These are phyloP conservation scores for Rhinolophus ferrumequinum DNA, from an alignment of 2,113 vertebrate genomes.

Conservation along the genomic window DNA sequence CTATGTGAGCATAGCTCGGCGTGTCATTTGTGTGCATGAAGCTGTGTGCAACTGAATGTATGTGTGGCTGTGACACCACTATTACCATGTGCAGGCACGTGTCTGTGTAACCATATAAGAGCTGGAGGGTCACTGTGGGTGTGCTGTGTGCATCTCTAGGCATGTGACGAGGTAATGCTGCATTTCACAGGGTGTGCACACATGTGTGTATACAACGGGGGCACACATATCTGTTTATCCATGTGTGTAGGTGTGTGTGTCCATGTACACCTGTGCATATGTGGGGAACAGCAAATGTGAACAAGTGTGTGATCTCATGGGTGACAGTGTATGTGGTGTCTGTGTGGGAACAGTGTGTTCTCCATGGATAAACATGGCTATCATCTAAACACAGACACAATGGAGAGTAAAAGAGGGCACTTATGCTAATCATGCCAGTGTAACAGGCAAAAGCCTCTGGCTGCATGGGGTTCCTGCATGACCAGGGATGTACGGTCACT, in stretches of 20 bases:
- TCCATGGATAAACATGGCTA: background rate
- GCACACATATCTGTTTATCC: rapidly evolving
- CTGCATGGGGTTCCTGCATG: background rate
- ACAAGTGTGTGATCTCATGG: background rate
- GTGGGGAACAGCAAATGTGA: background rate
- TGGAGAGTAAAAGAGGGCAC: background rate
- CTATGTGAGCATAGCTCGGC: background rate
- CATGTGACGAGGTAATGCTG: background rate
- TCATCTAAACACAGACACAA: background rate
- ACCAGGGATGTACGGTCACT: background rate
- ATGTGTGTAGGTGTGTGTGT: background rate
- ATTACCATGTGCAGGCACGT: rapidly evolving
- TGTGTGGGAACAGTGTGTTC: background rate
- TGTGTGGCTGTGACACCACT: background rate
- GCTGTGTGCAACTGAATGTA: background rate
- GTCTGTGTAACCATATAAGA: background rate
- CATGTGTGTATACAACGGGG: rapidly evolving
- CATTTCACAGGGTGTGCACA: background rate
- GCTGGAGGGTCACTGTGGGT: background rate
- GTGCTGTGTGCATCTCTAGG: background rate
- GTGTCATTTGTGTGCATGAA: background rate
- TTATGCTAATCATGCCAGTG: background rate
- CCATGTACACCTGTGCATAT: rapidly evolving
- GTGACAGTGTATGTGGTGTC: background rate
- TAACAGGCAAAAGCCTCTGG: background rate